phyloP scores from a whole-genome alignment of 2,797 vertebrate genomes.

The Ctenopoma multispine region DNA sequence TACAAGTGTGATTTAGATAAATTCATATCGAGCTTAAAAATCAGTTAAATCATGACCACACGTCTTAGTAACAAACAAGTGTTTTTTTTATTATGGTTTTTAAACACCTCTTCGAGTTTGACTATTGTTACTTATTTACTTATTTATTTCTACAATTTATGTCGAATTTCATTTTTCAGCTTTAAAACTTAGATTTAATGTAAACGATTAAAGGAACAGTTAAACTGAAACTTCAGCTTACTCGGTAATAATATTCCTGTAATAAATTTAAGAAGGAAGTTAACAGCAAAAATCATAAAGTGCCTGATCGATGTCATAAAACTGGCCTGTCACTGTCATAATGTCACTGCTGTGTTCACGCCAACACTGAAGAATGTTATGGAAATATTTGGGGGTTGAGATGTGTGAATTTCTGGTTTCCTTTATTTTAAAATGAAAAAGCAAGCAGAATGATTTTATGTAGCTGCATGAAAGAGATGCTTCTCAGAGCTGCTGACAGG shows the following conservation, averaged over 20 bases:
- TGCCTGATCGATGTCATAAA: neutral
- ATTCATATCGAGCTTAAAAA: neutral
- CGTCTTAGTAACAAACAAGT: neutral
- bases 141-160: neutral
- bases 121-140: neutral
- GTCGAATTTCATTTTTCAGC: neutral
- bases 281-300: constrained; percentile 1
- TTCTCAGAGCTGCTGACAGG: constrained; percentile 57
- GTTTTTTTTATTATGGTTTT: neutral
- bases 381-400: neutral
- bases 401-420: constrained; percentile 17
- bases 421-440: neutral
- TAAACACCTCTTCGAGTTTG: neutral
- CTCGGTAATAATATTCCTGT: neutral
- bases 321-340: neutral
- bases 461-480: constrained; percentile 34
- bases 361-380: neutral
- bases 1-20: neutral
- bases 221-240: constrained; percentile 1
- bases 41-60: neutral
- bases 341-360: neutral
- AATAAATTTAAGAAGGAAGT: constrained; percentile 24
- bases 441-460: constrained; percentile 12
- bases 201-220: constrained; percentile 4
- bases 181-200: neutral